Evolutionary conservation across 1,140 invertebrate species (phyloP).

Genomic region (Temnothorax curvispinosus): DNA sequence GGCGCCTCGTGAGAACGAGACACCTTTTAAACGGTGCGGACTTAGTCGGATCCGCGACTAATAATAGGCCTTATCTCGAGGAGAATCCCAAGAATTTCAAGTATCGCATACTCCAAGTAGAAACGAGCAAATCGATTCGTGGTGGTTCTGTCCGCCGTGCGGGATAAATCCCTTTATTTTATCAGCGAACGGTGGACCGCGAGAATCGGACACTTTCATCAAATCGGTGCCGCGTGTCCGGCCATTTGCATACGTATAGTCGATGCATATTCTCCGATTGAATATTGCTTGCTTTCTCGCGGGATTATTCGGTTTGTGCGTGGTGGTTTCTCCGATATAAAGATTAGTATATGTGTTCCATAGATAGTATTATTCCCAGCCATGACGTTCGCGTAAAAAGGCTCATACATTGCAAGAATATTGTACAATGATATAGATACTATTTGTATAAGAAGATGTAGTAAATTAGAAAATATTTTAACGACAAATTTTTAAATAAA

Average conservation of each 20-base stretch:
- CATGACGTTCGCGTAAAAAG: constrained; percentile 5
- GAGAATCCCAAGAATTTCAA: constrained; percentile 18
- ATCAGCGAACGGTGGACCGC: constrained; percentile 18
- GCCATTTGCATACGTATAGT: constrained; percentile 68
- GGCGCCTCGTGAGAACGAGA: constrained; percentile 26
- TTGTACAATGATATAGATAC: neutral
- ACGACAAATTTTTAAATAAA: neutral
- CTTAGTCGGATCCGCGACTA: neutral
- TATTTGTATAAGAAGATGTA: neutral
- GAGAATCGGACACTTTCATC: constrained; percentile 71
- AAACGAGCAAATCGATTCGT: neutral
- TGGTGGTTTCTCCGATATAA: constrained; percentile 63
- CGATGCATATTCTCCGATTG: constrained; percentile 63
- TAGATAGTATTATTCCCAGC: constrained; percentile 29
- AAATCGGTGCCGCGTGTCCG: constrained; percentile 60
- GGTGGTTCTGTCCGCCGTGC: neutral
- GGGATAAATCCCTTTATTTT: constrained; percentile 42
- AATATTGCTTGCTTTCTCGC: constrained; percentile 64
- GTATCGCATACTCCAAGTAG: neutral
- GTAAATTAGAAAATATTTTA: neutral
- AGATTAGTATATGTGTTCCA: constrained; percentile 24
- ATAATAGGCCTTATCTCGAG: constrained; percentile 30
- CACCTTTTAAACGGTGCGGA: constrained; percentile 14
- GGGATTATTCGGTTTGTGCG: constrained; percentile 58
- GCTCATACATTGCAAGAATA: neutral